Evolutionary conservation across 2,888 invertebrate species (phyloP), one percentile per base, ranked within the genome.

Genomic region (Drosophila quasianomalipes): DNA sequence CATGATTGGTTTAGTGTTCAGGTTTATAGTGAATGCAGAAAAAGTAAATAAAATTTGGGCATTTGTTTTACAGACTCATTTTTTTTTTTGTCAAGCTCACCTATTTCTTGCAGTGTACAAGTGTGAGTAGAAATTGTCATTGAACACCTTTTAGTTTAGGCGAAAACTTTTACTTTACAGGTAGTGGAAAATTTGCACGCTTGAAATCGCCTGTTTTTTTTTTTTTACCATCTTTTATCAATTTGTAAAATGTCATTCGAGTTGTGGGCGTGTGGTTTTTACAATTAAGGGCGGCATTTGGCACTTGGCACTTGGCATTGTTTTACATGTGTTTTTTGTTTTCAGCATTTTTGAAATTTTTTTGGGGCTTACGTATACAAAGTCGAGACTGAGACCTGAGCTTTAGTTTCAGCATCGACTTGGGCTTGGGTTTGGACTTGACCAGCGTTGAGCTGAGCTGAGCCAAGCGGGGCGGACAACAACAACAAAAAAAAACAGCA

Each of bases 341-440:
- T 69, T 67, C 61, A 33, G 59, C 72, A 72, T 80, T 62, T 76
- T 69, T 72, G 63, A 66, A 76, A 76, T 74, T 70, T 74, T 65
- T 73, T 54, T 61, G 54, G 22, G 55, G 47, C 74, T 83, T 83
- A 83, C 75, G 73, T 85, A 80, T 76, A 65, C 52, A 49, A 47
- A 76, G 54, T 49, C 28, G 64, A 57, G 52, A 55, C 77, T 39
- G 64, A 44, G 31, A 52, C 35, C 47, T 41, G 52, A 72, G 57
- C 58, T 63, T 67, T 22, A 22, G 37, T 35, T 49, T 14, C 33
- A n/a, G n/a, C 30, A 30, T 39, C 19, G 51, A n/a, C 39, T 65
- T 65, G 59, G 55, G 58, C 52, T 28, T 55, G 37, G 37, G 37
- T 16, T 39, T 57, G 28, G 39, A 74, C 61, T 74, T 54, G 68